These are phyloP conservation scores for Drosophila repleta DNA, from an alignment of 1,140 invertebrate genomes.

Conservation along the genomic window DNA sequence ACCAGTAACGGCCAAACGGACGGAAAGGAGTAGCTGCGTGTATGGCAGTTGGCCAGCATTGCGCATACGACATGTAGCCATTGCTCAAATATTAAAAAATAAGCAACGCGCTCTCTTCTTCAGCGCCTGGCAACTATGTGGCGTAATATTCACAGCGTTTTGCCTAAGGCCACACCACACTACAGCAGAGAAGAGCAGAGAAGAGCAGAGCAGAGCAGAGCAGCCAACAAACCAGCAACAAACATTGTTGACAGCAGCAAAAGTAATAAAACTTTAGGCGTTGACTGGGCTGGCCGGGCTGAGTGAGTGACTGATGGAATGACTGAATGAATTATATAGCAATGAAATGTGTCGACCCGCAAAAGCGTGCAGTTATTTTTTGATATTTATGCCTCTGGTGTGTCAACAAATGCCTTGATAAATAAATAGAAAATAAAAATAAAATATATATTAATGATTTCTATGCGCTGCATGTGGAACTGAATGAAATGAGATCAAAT, in stretches of 20 bases:
- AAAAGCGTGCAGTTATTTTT: constrained; percentile 59
- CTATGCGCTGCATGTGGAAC: constrained; percentile 10
- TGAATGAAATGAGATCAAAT: constrained; percentile 20
- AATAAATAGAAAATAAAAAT: constrained; percentile 34
- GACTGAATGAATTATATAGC: constrained; percentile 49
- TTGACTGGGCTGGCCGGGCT: constrained; percentile 50
- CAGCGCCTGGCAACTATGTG: constrained; percentile 63
- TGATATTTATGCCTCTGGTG: constrained; percentile 50
- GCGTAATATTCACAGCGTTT: constrained; percentile 76
- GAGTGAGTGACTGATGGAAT: constrained; percentile 54
- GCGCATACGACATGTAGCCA: constrained; percentile 80
- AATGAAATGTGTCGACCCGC: constrained; percentile 71
- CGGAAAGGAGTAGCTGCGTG: constrained; percentile 25
- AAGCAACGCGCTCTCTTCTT: constrained; percentile 47
- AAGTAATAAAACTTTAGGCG: constrained; percentile 81
- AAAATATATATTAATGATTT: constrained; percentile 65
- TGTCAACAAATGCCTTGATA: constrained; percentile 58
- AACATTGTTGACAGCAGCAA: constrained; percentile 77
- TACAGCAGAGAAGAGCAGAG: background rate
- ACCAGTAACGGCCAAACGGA: constrained; percentile 20
- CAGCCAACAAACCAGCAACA: constrained; percentile 59
- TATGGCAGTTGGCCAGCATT: constrained; percentile 61
- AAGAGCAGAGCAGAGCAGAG: background rate
- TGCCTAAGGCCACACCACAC: constrained; percentile 56
- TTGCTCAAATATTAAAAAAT: constrained; percentile 81